Evolutionary conservation across 2,797 vertebrate species (phyloP), one percentile per base, ranked within the genome.

Genomic region (Melanotaenia boesemani): DNA sequence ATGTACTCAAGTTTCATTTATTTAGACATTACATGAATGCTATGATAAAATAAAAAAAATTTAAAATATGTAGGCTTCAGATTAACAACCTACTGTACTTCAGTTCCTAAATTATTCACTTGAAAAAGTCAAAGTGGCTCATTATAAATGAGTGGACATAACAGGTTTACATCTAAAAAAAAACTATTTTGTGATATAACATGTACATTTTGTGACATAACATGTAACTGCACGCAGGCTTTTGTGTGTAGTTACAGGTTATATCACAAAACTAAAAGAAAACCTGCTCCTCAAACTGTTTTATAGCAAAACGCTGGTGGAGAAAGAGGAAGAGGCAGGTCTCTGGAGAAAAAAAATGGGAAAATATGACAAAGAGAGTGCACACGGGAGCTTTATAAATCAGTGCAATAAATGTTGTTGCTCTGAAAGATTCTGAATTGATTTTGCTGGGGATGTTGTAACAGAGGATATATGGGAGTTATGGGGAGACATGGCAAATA

Each of bases 71-170:
- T 37, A 18, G 39, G 63, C 52, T 28, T 34, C 54, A 78, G 82
- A 85, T 88, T 46, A 85, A 79, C 59, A 57, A 74, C 68, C 84
- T 78, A 86, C 87, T 87, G 80, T 82, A 79, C 46, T 83, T 66
- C 1, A 50, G 60, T 80, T 70, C 79, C 70, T 74, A 66, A 91
- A 83, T 66, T 71, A 88, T 88, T 89, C n/a, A 88, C 87, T 82
- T 63, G n/a, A 50, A 89, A 87, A 84, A 63, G 55, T 74, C 82
- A 64, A 70, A 85, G 72, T 61, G 46, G 68, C 75, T 84, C 80
- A 90, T 92, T 89, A 85, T 74, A 80, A 91, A 80, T 22, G 70
- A 82, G 65, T 77, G 28, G 28, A 28, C 28, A 28, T 28, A 28
- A 28, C 28, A 28, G 3, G 28, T 28, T 28, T 28, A 28, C 3